Percentiles rank a stretch among this genome's conserved stretches.
Evolutionary conservation across 2,888 invertebrate species (phyloP).

Genomic region (Drosophila hawaiiensis): DNA sequence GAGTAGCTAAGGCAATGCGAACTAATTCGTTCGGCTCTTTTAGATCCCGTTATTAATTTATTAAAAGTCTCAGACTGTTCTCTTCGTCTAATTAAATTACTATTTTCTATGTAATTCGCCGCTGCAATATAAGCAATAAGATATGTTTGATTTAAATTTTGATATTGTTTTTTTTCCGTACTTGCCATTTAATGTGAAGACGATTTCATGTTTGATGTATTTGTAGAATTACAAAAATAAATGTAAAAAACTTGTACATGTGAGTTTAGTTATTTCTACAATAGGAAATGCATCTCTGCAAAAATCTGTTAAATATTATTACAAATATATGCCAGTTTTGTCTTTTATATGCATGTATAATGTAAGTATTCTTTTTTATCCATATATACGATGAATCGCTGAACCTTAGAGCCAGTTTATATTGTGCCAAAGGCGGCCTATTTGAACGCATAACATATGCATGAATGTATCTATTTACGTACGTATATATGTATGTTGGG

Average conservation of each 20-base stretch:
- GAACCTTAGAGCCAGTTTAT: slow-evolving; percentile 28
- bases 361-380: slow-evolving; percentile 15
- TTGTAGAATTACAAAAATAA: slow-evolving; percentile 78
- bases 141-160: not conserved
- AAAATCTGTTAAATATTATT: slow-evolving; percentile 50
- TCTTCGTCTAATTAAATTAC: not conserved
- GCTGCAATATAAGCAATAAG: slow-evolving; percentile 1
- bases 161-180: slow-evolving; percentile 41
- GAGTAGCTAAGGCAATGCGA: not conserved
- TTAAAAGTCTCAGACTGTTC: not conserved
- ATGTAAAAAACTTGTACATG: slow-evolving; percentile 78
- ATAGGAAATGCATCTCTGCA: slow-evolving; percentile 74
- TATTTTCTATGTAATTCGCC: not conserved
- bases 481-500: not conserved
- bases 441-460: slow-evolving; percentile 34
- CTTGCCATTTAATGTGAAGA: slow-evolving; percentile 73
- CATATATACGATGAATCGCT: slow-evolving; percentile 30
- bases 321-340: slow-evolving; percentile 64
- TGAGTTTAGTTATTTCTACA: slow-evolving; percentile 76
- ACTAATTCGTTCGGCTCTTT: not conserved
- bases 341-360: slow-evolving; percentile 39
- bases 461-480: not conserved
- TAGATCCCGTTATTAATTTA: not conserved
- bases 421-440: slow-evolving; percentile 59
- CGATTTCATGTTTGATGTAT: slow-evolving; percentile 49